Evolutionary conservation across 30 jellyfish, hydroid and myxozoan genomes (phyloP).

Genomic region (Pseudorhiza aurosa): DNA sequence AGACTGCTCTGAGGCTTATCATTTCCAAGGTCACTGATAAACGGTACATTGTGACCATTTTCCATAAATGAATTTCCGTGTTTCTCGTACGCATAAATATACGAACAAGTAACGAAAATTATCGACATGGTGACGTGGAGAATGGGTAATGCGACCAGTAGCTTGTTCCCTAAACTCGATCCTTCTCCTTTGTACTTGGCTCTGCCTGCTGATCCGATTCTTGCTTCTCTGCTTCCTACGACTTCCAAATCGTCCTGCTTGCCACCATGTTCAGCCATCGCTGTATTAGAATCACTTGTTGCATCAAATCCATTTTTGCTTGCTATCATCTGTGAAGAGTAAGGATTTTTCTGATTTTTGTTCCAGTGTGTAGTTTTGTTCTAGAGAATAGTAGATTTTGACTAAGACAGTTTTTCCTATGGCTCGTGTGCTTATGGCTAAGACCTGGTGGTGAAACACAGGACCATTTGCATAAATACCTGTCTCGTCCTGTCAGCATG

Average conservation of each 20-base stretch:
- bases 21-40: slow-evolving; percentile 68
- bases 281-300: background rate
- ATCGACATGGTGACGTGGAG: slow-evolving; percentile 18
- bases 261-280: background rate
- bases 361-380: too few relatives aligned
- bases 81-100: slow-evolving; percentile 18
- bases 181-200: slow-evolving; percentile 18
- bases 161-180: slow-evolving; percentile 49
- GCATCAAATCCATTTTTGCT: background rate
- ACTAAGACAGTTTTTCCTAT: too few relatives aligned
- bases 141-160: slow-evolving; percentile 40
- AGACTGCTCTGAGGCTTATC: slow-evolving; percentile 68
- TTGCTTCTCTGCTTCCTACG: background rate
- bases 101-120: slow-evolving; percentile 20
- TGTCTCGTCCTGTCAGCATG: too few relatives aligned
- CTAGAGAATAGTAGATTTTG: too few relatives aligned
- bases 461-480: too few relatives aligned
- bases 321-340: background rate
- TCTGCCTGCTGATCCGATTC: background rate
- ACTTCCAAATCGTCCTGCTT: background rate
- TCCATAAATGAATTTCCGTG: slow-evolving; percentile 9
- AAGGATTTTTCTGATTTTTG: too few relatives aligned
- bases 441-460: too few relatives aligned
- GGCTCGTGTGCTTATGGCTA: too few relatives aligned
- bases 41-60: slow-evolving; percentile 31